Evolutionary conservation across 2,797 vertebrate genomes (phyloP), one percentile per base, ranked within the genome.

Genomic region (Phyllotis vaccarum): DNA sequence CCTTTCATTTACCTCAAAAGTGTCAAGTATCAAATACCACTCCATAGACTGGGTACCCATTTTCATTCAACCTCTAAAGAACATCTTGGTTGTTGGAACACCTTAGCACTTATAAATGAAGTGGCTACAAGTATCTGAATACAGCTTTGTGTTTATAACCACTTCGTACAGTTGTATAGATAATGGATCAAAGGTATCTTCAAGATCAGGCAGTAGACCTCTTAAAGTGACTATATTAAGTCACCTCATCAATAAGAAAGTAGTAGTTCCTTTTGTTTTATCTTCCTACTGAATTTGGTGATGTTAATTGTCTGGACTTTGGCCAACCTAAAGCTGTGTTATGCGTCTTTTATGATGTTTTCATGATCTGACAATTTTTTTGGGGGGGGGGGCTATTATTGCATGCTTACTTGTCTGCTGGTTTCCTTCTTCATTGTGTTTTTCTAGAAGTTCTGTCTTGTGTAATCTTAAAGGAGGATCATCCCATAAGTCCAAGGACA

Each of bases 391-490:
- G n/a, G 66, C 9, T 49, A 9, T 49, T 49, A 9, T 49, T 34
- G 16, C 34, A n/a, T n/a, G 34, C 0, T 1, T 14, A 19, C 17
- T 68, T 68, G 31, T 14, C 2, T 7, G 34, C 16, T n/a, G 34
- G 6, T n/a, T 68, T n/a, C 3, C 16, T n/a, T 68, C 3, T 72
- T 13, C 70, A 13, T 11, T 43, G 21, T 43, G 37, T 43, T n/a
- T 68, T n/a, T n/a, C n/a, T n/a, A n/a, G n/a, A n/a, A n/a, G n/a
- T n/a, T n/a, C n/a, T n/a, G n/a, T n/a, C n/a, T n/a, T n/a, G n/a
- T n/a, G n/a, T n/a, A n/a, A n/a, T n/a, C n/a, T n/a, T n/a, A n/a
- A n/a, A n/a, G 34, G 14, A 5, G 66, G 34, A 8, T 3, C 16
- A 68, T 68, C 14, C 31, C n/a, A 19, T 68, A 8, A n/a, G 31